These are phyloP conservation scores for Phalloptychus januarius DNA, from an alignment of 2,797 vertebrate genomes.

Conservation along the genomic window DNA sequence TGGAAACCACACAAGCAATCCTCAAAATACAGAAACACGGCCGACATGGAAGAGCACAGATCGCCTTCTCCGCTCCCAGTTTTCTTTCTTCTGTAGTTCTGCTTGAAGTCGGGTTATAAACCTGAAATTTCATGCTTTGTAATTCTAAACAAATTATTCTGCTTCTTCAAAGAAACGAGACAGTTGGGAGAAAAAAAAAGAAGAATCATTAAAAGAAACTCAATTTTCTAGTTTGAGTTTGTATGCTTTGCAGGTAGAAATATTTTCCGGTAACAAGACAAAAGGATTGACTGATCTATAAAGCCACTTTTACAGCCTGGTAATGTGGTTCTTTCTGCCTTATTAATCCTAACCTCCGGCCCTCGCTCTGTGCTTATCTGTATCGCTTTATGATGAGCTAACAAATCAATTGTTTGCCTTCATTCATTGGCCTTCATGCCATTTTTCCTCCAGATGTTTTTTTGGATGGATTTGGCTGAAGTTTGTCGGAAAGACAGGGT, in stretches of 20 bases:
- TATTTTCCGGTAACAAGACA: conserved; percentile 4
- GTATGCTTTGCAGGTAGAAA: background rate
- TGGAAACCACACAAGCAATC: conserved; percentile 8
- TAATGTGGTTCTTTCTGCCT: conserved; percentile 16
- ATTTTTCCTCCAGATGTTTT: background rate
- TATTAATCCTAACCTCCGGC: conserved; percentile 8
- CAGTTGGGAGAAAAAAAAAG: background rate
- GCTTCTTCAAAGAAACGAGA: background rate
- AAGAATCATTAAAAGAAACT: background rate
- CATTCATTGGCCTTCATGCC: conserved; percentile 4
- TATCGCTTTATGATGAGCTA: conserved; percentile 18
- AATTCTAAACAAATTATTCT: background rate
- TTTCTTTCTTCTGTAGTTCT: background rate
- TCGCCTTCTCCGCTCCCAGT: background rate
- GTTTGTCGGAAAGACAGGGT: background rate
- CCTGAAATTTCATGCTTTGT: background rate
- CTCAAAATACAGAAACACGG: conserved; percentile 3
- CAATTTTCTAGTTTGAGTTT: background rate
- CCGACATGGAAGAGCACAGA: conserved; percentile 10
- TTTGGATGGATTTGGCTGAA: background rate
- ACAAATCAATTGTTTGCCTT: conserved; percentile 20
- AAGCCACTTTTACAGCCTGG: conserved; percentile 15
- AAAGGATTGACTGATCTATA: conserved; percentile 13
- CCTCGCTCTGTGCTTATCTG: background rate
- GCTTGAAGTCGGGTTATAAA: background rate